phyloP scores from a whole-genome alignment of 2,888 invertebrate genomes.

The Rotaria sp. region DNA sequence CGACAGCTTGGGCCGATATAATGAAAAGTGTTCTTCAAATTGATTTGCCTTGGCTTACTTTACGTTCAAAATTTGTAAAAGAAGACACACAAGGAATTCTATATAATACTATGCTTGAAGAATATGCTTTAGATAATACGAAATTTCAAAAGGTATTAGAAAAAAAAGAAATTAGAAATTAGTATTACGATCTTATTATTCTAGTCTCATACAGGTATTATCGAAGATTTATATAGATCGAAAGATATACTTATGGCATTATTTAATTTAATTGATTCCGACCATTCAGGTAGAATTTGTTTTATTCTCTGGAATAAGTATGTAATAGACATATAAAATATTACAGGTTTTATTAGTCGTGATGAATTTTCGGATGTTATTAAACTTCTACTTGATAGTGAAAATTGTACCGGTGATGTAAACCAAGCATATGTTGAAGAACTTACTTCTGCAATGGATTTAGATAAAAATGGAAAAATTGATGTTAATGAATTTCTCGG shows the following conservation, averaged over 20 bases:
- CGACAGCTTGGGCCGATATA: not conserved
- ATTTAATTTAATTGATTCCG: not conserved
- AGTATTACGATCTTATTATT: not conserved
- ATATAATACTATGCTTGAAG: not conserved
- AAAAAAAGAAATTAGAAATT: not conserved
- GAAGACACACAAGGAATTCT: not conserved
- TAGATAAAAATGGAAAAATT: conserved; percentile 19
- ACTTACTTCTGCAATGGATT: conserved; percentile 6
- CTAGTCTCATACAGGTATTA: not conserved
- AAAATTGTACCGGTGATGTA: not conserved
- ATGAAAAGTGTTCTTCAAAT: not conserved
- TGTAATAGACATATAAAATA: not conserved
- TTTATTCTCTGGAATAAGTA: not conserved
- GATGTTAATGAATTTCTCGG: conserved; percentile 13
- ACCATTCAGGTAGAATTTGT: not conserved
- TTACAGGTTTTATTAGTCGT: not conserved
- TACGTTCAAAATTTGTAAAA: not conserved
- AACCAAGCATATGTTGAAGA: not conserved
- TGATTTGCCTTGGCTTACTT: not conserved
- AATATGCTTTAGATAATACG: not conserved
- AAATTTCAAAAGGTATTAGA: not conserved
- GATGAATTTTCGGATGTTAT: not conserved
- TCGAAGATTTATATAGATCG: not conserved
- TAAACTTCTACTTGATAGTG: not conserved
- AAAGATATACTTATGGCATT: not conserved